phyloP scores from a whole-genome alignment of 2,797 vertebrate species.

The Salarias fasciatus region DNA sequence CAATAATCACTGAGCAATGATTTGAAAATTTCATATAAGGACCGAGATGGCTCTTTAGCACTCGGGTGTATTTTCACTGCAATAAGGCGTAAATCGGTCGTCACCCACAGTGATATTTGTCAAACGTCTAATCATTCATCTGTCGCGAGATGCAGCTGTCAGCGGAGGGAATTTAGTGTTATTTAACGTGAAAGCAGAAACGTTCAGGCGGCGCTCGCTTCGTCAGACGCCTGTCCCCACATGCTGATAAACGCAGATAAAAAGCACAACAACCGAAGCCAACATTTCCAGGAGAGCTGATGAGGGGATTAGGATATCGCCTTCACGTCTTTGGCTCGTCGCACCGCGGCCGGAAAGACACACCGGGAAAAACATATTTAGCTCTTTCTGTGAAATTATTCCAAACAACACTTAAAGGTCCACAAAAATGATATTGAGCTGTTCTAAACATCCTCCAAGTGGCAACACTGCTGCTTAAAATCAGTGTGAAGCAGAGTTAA shows the following conservation, averaged over 20 bases:
- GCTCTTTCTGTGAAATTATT: constrained; percentile 32
- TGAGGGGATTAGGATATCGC: constrained; percentile 55
- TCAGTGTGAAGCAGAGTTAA: too few relatives aligned
- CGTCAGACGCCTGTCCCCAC: constrained; percentile 23
- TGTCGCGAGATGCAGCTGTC: constrained; percentile 10
- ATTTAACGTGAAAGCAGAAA: constrained; percentile 32
- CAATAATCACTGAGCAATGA: constrained; percentile 9
- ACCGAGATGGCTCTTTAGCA: too few relatives aligned
- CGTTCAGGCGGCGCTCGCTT: constrained; percentile 36
- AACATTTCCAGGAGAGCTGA: constrained; percentile 36
- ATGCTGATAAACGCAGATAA: constrained; percentile 48
- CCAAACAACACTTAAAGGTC: background rate
- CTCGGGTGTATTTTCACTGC: constrained; percentile 1
- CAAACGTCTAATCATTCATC: constrained; percentile 24
- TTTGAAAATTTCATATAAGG: background rate
- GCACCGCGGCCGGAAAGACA: constrained; percentile 25
- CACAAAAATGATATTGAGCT: background rate
- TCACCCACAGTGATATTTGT: constrained; percentile 3
- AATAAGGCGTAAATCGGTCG: background rate
- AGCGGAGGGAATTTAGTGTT: constrained; percentile 8
- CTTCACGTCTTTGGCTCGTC: constrained; percentile 33
- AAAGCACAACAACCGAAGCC: constrained; percentile 44
- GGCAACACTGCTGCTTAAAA: background rate
- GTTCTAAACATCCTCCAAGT: background rate
- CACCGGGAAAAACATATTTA: constrained; percentile 26